Conservation (phyloP, 1,140 invertebrate genomes). For the Brachionus manjavacas region DNA sequence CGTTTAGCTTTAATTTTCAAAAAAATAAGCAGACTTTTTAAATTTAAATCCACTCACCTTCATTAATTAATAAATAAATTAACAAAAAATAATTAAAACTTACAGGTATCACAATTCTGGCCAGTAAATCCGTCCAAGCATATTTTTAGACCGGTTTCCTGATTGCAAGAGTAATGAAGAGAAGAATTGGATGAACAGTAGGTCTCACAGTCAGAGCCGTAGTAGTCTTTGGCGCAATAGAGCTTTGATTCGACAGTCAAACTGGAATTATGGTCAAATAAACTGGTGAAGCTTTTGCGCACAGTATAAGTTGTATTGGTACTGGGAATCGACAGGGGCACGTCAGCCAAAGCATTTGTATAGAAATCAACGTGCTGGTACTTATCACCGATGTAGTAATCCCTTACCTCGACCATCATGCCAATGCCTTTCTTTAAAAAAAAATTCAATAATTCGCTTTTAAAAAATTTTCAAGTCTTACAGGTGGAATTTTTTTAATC, state of each 20-base stretch:
- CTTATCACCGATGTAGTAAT: neutral
- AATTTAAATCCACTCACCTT: too few species aligned
- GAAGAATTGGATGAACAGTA: neutral
- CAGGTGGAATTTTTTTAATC: constrained; percentile 32
- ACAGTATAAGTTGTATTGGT: neutral
- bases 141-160: constrained; percentile 13
- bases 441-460: neutral
- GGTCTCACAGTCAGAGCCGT: constrained; percentile 15
- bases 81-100: neutral
- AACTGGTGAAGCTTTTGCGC: constrained; percentile 26
- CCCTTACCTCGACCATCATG: constrained; percentile 35
- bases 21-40: too few species aligned
- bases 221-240: constrained; percentile 30
- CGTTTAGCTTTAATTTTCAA: too few species aligned
- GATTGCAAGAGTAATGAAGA: constrained; percentile 16
- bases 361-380: constrained; percentile 41
- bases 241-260: neutral
- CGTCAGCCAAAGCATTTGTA: constrained; percentile 17
- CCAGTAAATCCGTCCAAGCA: constrained; percentile 20
- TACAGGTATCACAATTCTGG: constrained; percentile 8
- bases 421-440: constrained; percentile 36
- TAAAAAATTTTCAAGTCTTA: neutral
- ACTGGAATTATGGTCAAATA: constrained; percentile 31
- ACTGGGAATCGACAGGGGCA: neutral
- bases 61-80: neutral